phyloP scores from a whole-genome alignment of 2,888 invertebrate species.

The Cephus sareptanus region DNA sequence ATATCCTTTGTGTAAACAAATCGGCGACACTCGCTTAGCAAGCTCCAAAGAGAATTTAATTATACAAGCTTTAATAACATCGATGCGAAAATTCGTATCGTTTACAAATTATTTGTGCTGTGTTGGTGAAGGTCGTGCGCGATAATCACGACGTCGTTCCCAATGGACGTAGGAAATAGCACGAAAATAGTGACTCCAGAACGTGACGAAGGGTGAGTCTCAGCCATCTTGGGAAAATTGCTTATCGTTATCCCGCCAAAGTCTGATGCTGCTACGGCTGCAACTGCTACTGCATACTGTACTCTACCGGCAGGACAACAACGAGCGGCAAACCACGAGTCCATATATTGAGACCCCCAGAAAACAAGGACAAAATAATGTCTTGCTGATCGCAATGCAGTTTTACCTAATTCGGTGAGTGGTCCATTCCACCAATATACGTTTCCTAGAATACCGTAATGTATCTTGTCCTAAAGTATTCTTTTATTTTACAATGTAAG shows the following conservation, averaged over 20 bases:
- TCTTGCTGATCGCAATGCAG: constrained; percentile 34
- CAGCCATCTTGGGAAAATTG: constrained; percentile 40
- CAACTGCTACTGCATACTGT: background rate
- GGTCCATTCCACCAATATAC: constrained; percentile 7
- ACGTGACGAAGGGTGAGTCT: constrained; percentile 5
- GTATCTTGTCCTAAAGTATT: background rate
- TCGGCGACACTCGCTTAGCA: background rate
- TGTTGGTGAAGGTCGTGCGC: background rate
- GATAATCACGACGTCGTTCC: background rate
- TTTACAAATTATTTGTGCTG: background rate
- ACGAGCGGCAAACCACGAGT: background rate
- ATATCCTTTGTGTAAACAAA: constrained; percentile 23
- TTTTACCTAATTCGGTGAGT: constrained; percentile 36
- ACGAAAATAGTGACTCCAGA: background rate
- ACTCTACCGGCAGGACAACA: background rate
- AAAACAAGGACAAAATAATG: constrained; percentile 25
- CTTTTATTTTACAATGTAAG: background rate
- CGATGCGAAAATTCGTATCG: background rate
- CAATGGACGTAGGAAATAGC: background rate
- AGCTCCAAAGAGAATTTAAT: background rate
- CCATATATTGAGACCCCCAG: background rate
- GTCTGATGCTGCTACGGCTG: background rate
- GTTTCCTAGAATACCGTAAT: background rate
- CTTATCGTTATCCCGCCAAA: constrained; percentile 17
- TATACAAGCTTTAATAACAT: background rate